These are phyloP conservation scores for Lycia hirtaria DNA, from an alignment of 2,888 invertebrate genomes.

Conservation along the genomic window DNA sequence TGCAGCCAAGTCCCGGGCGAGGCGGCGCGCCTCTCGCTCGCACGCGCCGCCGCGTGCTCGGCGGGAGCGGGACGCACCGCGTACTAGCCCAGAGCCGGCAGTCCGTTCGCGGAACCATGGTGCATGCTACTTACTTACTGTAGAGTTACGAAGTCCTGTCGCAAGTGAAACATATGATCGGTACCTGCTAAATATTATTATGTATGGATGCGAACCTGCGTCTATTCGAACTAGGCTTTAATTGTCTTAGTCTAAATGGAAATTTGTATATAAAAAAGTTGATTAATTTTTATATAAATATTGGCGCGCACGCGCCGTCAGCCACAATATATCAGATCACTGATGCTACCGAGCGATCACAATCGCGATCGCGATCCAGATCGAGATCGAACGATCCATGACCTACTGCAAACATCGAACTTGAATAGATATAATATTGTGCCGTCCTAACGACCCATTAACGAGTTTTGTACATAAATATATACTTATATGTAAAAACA, in stretches of 20 bases:
- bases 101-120: conserved; percentile 74
- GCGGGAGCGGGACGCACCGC: conserved; percentile 43
- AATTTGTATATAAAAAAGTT: conserved; percentile 82
- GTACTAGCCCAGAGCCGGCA: conserved; percentile 31
- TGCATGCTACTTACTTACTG: conserved; percentile 75
- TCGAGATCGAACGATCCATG: conserved; percentile 57
- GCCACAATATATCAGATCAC: conserved; percentile 51
- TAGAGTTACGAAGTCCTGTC: conserved; percentile 68
- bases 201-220: conserved; percentile 84
- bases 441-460: conserved; percentile 84
- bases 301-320: conserved; percentile 68
- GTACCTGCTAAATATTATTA: conserved; percentile 80
- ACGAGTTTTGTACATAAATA: conserved; percentile 84
- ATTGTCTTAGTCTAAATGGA: conserved; percentile 83
- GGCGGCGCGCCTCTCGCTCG: conserved; percentile 19
- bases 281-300: conserved; percentile 63
- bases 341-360: too few relatives aligned
- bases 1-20: conserved; percentile 56
- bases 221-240: conserved; percentile 84
- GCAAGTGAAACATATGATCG: conserved; percentile 73
- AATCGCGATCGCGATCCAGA: too few relatives aligned
- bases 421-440: conserved; percentile 84
- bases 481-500: conserved; percentile 81
- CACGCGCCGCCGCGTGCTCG: conserved; percentile 18
- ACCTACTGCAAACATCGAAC: conserved; percentile 83